phyloP scores from a whole-genome alignment of 2,797 vertebrate species.

The Myotis vivesi region DNA sequence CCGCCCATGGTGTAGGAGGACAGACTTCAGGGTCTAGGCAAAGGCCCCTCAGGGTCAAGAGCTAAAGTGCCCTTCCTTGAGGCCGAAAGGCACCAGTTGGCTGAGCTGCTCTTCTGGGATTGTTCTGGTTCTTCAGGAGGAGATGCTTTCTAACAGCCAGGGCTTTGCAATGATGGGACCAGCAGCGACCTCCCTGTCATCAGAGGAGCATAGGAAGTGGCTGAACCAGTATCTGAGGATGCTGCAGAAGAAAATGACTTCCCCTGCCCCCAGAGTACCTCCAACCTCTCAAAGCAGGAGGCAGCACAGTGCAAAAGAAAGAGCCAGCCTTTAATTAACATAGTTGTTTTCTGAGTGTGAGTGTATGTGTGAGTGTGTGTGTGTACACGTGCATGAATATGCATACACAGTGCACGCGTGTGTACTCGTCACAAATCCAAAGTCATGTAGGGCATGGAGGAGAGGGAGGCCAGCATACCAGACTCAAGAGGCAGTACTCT shows the following conservation, averaged over 20 bases:
- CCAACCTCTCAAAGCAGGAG: not conserved
- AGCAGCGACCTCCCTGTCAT: not conserved
- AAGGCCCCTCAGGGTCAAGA: not conserved
- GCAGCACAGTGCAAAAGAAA: not conserved
- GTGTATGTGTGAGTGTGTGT: not conserved
- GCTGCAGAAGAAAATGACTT: not conserved
- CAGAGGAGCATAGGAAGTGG: not conserved
- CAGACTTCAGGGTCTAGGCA: not conserved
- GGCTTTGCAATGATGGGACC: not conserved
- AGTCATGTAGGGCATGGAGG: not conserved
- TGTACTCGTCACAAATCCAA: not conserved
- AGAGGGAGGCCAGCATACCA: not conserved
- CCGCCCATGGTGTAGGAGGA: not conserved
- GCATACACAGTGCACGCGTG: not conserved
- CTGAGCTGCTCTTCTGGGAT: not conserved
- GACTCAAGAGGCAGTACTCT: not conserved
- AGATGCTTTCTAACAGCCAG: not conserved
- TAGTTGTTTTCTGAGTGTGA: not conserved
- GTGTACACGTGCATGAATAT: too few relatives aligned
- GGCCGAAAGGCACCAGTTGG: not conserved
- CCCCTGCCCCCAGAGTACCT: rapidly evolving
- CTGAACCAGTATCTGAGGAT: not conserved
- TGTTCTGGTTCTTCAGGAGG: not conserved
- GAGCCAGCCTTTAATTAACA: not conserved
- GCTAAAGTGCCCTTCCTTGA: not conserved